A percentile compares a stretch with the other conserved stretches of the same genome.
phyloP scores from a whole-genome alignment of 2,113 vertebrate genomes.

The Cygnus atratus region DNA sequence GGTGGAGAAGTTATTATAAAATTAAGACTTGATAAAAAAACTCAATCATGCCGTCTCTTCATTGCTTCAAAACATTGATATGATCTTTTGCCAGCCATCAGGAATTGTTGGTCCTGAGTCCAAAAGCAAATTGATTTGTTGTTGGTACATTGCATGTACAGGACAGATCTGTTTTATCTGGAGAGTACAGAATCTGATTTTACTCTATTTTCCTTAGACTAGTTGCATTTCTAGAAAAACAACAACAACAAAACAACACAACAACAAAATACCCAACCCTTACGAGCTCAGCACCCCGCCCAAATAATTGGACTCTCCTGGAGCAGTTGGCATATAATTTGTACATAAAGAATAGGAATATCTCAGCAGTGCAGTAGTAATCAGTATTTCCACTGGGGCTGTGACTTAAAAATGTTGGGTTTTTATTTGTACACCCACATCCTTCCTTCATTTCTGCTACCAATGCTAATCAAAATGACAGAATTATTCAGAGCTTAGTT shows the following conservation, averaged over 20 bases:
- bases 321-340: conserved; percentile 15
- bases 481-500: not conserved
- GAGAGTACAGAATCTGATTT: conserved; percentile 29
- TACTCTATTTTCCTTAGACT: not conserved
- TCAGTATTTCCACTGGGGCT: not conserved
- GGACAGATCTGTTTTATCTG: conserved; percentile 49
- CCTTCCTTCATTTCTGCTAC: not conserved
- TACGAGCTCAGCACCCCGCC: not conserved
- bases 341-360: conserved; percentile 3
- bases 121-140: conserved; percentile 58
- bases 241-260: not conserved
- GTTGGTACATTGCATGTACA: not conserved
- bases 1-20: conserved; percentile 9
- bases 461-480: not conserved
- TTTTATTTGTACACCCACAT: not conserved
- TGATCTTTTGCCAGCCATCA: conserved; percentile 28
- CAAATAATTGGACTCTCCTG: not conserved
- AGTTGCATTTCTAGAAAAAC: not conserved
- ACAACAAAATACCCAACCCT: not conserved
- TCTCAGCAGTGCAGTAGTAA: not conserved
- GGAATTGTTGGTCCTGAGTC: conserved; percentile 16
- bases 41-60: not conserved
- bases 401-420: not conserved
- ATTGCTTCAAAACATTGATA: conserved; percentile 35
- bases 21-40: conserved; percentile 12